Conservation (phyloP, 2,113 vertebrate genomes). For the Mustela lutreola region DNA sequence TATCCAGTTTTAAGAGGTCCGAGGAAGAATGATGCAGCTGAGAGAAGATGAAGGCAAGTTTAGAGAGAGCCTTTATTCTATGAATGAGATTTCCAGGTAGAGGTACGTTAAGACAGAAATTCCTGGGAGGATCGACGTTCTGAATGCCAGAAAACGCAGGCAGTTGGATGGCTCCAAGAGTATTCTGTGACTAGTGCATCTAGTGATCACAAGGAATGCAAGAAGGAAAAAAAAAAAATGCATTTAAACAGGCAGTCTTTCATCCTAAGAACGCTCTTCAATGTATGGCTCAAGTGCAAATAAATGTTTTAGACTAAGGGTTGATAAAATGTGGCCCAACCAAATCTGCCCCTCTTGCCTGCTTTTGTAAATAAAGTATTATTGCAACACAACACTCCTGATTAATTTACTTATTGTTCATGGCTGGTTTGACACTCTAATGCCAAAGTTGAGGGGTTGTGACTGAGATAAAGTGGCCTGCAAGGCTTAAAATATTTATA, state of each 20-base stretch:
- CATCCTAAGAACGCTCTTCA: not conserved
- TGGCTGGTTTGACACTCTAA: not conserved
- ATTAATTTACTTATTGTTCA: not conserved
- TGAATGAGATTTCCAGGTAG: not conserved
- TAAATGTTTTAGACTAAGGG: not conserved
- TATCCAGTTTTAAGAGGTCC: not conserved
- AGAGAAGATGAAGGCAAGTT: not conserved
- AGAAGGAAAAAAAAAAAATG: not conserved
- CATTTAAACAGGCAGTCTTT: not conserved
- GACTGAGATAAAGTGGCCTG: not conserved
- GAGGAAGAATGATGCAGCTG: not conserved
- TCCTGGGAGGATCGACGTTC: not conserved
- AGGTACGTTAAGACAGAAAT: not conserved
- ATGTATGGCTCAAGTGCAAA: not conserved
- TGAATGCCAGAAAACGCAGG: not conserved
- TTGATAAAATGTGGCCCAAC: not conserved
- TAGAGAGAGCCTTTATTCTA: not conserved
- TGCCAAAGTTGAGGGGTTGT: not conserved
- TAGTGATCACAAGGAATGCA: not conserved
- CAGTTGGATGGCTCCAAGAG: not conserved
- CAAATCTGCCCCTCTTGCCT: not conserved
- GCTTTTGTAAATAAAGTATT: slow-evolving; percentile 13
- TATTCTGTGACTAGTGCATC: not conserved
- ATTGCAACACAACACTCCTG: not conserved
- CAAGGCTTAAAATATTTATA: not conserved